Percentiles rank a stretch among this genome's conserved stretches.
These are phyloP conservation scores for Aproaerema taeniolella DNA, from an alignment of 2,888 invertebrate genomes.

Conservation along the genomic window DNA sequence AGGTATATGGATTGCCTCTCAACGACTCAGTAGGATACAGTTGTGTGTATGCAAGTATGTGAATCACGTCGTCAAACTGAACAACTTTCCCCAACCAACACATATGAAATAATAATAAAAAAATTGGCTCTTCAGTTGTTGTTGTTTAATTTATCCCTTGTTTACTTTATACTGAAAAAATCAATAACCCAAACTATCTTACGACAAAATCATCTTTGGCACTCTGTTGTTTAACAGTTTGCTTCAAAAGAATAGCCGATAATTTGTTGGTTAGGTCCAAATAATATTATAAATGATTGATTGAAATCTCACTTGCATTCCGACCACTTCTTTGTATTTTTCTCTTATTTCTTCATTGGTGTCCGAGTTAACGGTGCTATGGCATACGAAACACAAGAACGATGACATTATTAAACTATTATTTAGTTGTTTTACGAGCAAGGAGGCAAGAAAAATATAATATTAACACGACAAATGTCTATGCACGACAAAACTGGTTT, in stretches of 20 bases:
- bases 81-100: too few relatives aligned
- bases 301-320: constrained; percentile 46
- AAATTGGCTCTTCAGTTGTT: neutral
- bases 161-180: neutral
- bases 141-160: neutral
- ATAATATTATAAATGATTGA: neutral
- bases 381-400: constrained; percentile 59
- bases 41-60: too few relatives aligned
- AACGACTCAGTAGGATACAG: too few relatives aligned
- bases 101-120: too few relatives aligned
- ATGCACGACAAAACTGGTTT: too few relatives aligned
- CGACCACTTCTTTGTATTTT: constrained; percentile 60
- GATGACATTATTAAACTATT: constrained; percentile 41
- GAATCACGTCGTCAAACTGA: too few relatives aligned
- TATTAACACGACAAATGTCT: too few relatives aligned
- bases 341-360: constrained; percentile 55
- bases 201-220: neutral
- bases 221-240: neutral
- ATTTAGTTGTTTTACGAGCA: neutral
- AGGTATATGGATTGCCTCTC: too few relatives aligned
- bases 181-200: neutral
- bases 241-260: neutral
- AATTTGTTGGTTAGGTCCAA: too few relatives aligned
- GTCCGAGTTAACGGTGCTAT: constrained; percentile 48
- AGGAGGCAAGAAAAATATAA: too few relatives aligned